Evolutionary conservation across 2,797 vertebrate species (phyloP), one percentile per base, ranked within the genome.

Genomic region (Anguilla anguilla): DNA sequence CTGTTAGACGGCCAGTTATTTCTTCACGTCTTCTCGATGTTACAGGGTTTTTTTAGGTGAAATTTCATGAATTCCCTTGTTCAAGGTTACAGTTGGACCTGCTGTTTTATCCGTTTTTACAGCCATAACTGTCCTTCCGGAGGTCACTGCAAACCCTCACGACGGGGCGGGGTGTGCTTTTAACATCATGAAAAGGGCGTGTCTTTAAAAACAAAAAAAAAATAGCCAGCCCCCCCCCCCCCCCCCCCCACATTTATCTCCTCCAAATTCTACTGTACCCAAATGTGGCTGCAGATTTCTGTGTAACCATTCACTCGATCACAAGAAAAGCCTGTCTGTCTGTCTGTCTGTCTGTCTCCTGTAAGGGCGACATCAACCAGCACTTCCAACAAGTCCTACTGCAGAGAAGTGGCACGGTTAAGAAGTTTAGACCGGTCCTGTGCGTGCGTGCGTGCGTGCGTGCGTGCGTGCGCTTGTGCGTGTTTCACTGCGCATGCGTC

Each of bases 1-100:
- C 49, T 64, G 7, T 72, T 25, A 84, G 84, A 84, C 51, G 43
- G 82, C 51, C 46, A 55, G 83, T 43, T 84, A 25, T 43, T 59
- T 83, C 10, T 9, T 64, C 59, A 64, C 79, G 51, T 74, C 83
- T 57, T 83, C 46, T 77, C 77, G 28, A 61, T 55, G 72, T 84
- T 87, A 79, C 31, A 35, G 74, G 46, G 19, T 82, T 46, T 79
- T 31, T 79, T 43, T 79, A n/a, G 6, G 19, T 49, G 79, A 82
- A 3, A n/a, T 4, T 49, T 10, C 43, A 82, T 49, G 22, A 22
- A n/a, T 82, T 82, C 46, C 19, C 79, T 82, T 51, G 9, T 82
- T 82, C 46, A 82, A 51, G 22, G 43, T 82, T 10, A 79, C 11
- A 39, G 79, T 22, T 82, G 43, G 19, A 51, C 35, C 77, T 81